A percentile compares a stretch with the other conserved stretches of the same genome.
These are phyloP conservation scores for Nothocercus nigrocapillus DNA, from an alignment of 2,113 vertebrate genomes.

Conservation along the genomic window DNA sequence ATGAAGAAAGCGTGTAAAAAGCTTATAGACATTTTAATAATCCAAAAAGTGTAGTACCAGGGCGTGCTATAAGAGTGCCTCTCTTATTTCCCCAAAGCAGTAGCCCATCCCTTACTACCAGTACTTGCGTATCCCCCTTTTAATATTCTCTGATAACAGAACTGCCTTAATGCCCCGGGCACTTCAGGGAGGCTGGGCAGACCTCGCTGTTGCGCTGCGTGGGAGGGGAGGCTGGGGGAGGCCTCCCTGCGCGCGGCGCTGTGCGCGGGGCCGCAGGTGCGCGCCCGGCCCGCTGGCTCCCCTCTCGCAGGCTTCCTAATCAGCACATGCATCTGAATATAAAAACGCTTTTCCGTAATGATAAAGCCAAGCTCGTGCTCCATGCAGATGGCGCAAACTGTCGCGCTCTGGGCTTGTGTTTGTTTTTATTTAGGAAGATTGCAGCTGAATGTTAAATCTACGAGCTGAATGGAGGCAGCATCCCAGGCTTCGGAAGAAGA, in stretches of 20 bases:
- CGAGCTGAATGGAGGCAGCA: neutral
- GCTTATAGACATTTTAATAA: neutral
- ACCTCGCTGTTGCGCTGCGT: neutral
- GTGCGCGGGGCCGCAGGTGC: constrained; percentile 60
- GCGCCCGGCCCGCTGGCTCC: neutral
- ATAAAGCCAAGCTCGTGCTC: constrained; percentile 41
- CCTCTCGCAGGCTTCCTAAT: constrained; percentile 50
- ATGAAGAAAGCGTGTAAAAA: neutral
- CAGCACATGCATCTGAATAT: constrained; percentile 44
- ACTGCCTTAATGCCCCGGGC: neutral
- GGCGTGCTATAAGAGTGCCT: neutral
- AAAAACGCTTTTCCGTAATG: constrained; percentile 55
- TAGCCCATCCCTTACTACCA: neutral
- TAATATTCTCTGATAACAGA: neutral
- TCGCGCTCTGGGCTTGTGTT: constrained; percentile 29
- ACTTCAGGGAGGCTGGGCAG: neutral
- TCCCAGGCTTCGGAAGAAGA: neutral
- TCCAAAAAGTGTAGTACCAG: neutral
- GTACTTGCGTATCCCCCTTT: constrained; percentile 31
- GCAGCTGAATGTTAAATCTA: constrained; percentile 1
- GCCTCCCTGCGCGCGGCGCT: neutral
- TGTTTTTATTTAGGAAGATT: constrained; percentile 39
- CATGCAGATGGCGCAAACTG: constrained; percentile 67
- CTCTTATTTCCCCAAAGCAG: neutral
- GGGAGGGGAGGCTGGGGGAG: neutral